Evolutionary conservation across 1,140 invertebrate genomes (phyloP), one percentile per base, ranked within the genome.

Genomic region (Meloidogyne hapla): DNA sequence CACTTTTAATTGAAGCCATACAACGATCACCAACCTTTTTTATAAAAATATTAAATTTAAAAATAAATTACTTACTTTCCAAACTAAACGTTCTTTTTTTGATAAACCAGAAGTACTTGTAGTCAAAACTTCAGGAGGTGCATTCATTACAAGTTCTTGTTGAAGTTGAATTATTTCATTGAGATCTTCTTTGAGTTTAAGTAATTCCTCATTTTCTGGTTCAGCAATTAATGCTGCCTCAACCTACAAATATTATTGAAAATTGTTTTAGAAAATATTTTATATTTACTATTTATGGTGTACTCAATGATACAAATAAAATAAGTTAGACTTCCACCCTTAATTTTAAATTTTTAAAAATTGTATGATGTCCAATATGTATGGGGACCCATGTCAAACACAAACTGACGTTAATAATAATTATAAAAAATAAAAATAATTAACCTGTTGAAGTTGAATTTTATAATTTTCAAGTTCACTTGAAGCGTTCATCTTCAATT

Each of bases 21-120:
- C 81, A 82, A 13, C 81, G 71, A 81, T 81, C 80, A n/a, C 80
- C 80, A 18, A 81, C 80, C 80, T 81, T 62, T 48, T 48, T 48
- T 40, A 33, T 18, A 64, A 18, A n/a, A 8, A 18, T 18, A 70
- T 9, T 2, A 68, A 26, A 45, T 25, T 26, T 21, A 45, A 45
- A 70, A 70, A 2, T 26, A 25, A 21, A n/a, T 61, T 56, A 6
- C 71, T 25, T 61, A 73, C 71, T 21, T 73, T 73, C 71, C 71
- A 73, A 56, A 40, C 38, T 13, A 73, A 38, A 21, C 71, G 71
- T 73, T 73, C 69, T 1, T 61, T 13, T 21, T 73, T 73, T 21
- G 28, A 61, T 18, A 78, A 71, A 38, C 13, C 23, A 79, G 21
- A 67, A 42, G 40, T 69, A 56, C 48, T 56, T 28, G 63, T 28